These are phyloP conservation scores for Pogoniulus pusillus DNA, from an alignment of 2,797 vertebrate genomes.

Conservation along the genomic window DNA sequence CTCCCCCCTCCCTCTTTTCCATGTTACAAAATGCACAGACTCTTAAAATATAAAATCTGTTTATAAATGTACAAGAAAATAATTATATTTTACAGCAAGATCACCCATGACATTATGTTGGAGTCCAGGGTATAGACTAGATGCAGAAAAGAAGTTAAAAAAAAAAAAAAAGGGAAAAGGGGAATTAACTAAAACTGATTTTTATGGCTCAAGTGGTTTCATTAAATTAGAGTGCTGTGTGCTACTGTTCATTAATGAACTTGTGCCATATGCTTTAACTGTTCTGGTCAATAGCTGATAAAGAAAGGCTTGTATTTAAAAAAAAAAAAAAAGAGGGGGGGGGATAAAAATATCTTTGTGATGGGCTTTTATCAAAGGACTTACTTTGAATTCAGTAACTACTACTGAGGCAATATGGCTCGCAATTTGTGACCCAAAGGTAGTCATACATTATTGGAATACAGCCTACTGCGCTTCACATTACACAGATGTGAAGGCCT, in stretches of 20 bases:
- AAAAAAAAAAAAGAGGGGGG: conserved; percentile 42
- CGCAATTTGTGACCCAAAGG: conserved; percentile 85
- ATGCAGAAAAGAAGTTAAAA: conserved; percentile 63
- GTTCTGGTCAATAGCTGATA: conserved; percentile 87
- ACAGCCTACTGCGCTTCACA: conserved; percentile 85
- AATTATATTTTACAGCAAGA: conserved; percentile 65
- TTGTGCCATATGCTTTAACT: conserved; percentile 94
- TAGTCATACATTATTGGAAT: conserved; percentile 88
- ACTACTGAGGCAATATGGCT: conserved; percentile 87
- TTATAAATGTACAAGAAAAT: conserved; percentile 62
- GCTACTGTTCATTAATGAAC: conserved; percentile 96
- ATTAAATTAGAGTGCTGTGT: conserved; percentile 94
- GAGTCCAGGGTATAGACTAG: conserved; percentile 72
- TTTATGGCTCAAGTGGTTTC: conserved; percentile 97
- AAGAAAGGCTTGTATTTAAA: conserved; percentile 78
- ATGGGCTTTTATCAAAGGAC: conserved; percentile 85
- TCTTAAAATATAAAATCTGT: conserved; percentile 53
- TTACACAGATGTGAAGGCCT: conserved; percentile 90
- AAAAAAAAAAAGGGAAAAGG: conserved; percentile 42
- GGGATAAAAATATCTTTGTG: conserved; percentile 84
- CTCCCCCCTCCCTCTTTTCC: neutral
- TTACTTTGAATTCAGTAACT: conserved; percentile 86
- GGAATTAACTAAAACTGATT: conserved; percentile 84
- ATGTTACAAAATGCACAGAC: neutral
- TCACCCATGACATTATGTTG: conserved; percentile 70